These are phyloP conservation scores for Holothuria scabra DNA, from an alignment of 53 echinoderm and acorn worm species.

Conservation along the genomic window DNA sequence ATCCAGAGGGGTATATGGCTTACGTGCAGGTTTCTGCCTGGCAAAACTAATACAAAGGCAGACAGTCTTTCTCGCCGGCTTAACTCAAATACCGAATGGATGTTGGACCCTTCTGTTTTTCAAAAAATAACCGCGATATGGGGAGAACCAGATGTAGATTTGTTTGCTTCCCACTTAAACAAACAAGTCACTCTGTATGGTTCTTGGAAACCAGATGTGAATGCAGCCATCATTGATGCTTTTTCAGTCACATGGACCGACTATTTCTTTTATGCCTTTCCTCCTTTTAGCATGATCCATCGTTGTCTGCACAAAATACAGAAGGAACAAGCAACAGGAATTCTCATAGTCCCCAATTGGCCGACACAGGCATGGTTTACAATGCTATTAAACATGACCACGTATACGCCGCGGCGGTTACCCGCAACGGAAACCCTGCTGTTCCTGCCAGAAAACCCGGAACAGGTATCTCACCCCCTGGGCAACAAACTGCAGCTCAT, in stretches of 20 bases:
- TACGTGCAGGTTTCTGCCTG: not conserved
- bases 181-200: not conserved
- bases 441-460: no score
- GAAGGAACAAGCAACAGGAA: not conserved
- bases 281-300: no score
- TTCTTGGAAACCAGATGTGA: conserved; percentile 9
- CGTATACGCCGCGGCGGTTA: no score
- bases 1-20: not conserved
- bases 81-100: no score
- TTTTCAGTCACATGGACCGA: not conserved
- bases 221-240: not conserved
- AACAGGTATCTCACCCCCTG: not conserved
- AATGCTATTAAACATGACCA: not conserved
- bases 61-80: not conserved
- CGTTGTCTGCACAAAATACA: not conserved
- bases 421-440: no score
- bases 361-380: no score
- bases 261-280: not conserved
- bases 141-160: not conserved
- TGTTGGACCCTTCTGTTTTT: no score
- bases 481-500: no score
- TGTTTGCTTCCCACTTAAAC: no score
- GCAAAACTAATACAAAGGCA: not conserved
- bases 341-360: no score
- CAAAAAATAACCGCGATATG: not conserved